Base-by-base conservation (phyloP, 2,797 vertebrate species). In the Tiaroga cobitis region DNA sequence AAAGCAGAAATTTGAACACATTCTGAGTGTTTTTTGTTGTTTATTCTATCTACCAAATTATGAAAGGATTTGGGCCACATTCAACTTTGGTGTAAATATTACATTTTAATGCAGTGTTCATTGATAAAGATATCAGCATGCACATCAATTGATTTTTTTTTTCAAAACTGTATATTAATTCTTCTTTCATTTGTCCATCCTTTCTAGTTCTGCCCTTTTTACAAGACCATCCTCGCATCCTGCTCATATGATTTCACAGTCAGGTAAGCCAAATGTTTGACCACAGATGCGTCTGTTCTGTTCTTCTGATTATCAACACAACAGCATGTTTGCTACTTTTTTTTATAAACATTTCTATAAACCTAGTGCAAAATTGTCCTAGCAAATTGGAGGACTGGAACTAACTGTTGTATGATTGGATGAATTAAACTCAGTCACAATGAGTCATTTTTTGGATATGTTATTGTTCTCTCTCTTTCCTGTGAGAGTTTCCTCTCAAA, bases 241-340 rank as follows among this genome's bases (percentile, higher is more conserved):
- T 99, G 97, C 90, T 99, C 98, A 21, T 99, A 99, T 74, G 98
- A 99, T 92, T 99, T 99, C 92, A 96, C 96, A n/a, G 97, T 99
- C 91, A 96, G 98, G 98, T 99, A 96, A 79, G 63, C 69, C 37
- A 65, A 37, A 65, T 39, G 41, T 29, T 37, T 43, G 56, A 56
- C 19, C 29, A 72, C 49, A 72, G 79, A 69, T 80, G 39, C 10
- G 26, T 70, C 24, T 16, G 29, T 34, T 10, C 10, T 13, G 11
- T 24, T 56, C 13, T 37, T 75, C 46, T 76, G 11, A 76, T 24
- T 56, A 16, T 39, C 11, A 39, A n/a, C 24, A 41, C 54, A 26
- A 26, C 4, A 10, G 24, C 24, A 77, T 18, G 24, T 10, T 77
- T 59, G 37, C 8, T 59, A 34, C 34, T 18, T 11, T 41, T 13